phyloP scores from a whole-genome alignment of 2,888 invertebrate genomes.

The Tipula unca region DNA sequence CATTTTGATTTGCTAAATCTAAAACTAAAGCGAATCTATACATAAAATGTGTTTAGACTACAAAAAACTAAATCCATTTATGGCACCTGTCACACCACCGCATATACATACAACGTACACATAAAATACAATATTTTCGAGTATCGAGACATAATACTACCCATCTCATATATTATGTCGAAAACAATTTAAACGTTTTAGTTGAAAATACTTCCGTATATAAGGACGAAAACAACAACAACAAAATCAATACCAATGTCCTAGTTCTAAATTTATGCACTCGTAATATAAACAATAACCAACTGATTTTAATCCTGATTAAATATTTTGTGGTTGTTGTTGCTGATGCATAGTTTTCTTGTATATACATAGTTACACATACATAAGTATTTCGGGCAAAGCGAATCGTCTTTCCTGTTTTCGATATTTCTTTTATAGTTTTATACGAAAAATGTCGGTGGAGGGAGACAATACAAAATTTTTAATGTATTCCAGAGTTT shows the following conservation, averaged over 20 bases:
- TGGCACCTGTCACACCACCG: neutral
- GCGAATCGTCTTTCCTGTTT: neutral
- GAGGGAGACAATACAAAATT: neutral
- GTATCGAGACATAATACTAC: neutral
- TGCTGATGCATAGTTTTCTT: neutral
- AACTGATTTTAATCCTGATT: neutral
- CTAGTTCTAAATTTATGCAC: neutral
- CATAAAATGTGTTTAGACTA: neutral
- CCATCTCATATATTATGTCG: neutral
- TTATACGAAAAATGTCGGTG: neutral
- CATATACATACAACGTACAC: no score
- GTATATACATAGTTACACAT: no score
- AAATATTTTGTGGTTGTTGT: neutral
- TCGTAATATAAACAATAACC: neutral
- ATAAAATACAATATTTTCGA: neutral
- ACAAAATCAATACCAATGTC: neutral
- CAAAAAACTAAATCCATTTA: neutral
- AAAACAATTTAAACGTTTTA: neutral
- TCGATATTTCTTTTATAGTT: neutral
- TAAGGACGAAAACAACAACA: no score
- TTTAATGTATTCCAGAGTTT: neutral
- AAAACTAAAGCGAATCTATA: neutral
- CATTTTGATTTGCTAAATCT: neutral
- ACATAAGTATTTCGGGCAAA: neutral
- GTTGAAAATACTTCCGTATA: neutral